phyloP scores from a whole-genome alignment of 1,140 invertebrate genomes.

The Formica exsecta region DNA sequence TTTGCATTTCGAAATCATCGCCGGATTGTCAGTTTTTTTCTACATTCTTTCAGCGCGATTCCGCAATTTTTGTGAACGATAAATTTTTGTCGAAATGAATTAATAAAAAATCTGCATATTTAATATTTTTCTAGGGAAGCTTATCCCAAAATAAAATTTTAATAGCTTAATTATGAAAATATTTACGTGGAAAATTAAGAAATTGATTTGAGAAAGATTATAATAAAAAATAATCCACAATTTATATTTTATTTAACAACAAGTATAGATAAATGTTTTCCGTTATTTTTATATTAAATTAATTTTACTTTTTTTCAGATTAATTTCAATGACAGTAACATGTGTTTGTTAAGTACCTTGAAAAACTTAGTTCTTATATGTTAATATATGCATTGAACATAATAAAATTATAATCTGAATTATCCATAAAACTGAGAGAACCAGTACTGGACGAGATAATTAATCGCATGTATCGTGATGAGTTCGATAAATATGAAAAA shows the following conservation, averaged over 20 bases:
- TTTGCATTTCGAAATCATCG: background rate
- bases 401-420: background rate
- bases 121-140: no score
- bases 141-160: background rate
- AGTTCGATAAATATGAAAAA: conserved; percentile 30
- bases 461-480: conserved; percentile 23
- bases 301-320: background rate
- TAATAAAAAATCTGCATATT: background rate
- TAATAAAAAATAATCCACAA: no score
- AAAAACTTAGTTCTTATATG: background rate
- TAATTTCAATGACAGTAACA: background rate
- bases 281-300: background rate
- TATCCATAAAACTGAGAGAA: background rate
- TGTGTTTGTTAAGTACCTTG: background rate
- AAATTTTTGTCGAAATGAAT: background rate
- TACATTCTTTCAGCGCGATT: background rate
- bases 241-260: background rate
- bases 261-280: background rate
- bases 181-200: background rate
- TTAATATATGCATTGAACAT: background rate
- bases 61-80: background rate
- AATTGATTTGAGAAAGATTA: background rate
- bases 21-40: background rate
- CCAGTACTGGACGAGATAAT: background rate
- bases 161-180: background rate